Conservation (phyloP, 2,113 vertebrate species). For the Cyprinodon brontotheroides region DNA sequence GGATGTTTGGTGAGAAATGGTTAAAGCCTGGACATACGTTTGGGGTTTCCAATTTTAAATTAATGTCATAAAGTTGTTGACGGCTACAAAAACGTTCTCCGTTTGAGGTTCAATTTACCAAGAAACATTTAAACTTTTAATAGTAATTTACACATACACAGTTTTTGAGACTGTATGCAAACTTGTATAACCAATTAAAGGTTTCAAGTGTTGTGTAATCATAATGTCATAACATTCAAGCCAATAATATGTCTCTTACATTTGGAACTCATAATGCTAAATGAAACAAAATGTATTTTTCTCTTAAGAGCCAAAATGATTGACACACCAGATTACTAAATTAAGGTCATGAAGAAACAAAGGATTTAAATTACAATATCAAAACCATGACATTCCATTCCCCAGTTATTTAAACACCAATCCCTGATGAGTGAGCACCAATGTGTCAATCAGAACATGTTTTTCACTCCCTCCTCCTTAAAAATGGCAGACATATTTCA, state of each 20-base stretch:
- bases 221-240: too few relatives aligned
- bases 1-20: too few relatives aligned
- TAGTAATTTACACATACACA: too few relatives aligned
- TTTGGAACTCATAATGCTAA: neutral
- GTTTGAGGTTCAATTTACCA: too few relatives aligned
- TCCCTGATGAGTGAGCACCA: slow-evolving; percentile 3
- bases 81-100: too few relatives aligned
- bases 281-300: neutral
- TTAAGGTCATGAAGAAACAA: neutral
- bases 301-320: neutral
- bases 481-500: slow-evolving; percentile 20
- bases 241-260: neutral
- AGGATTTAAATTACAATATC: neutral
- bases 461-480: slow-evolving; percentile 5
- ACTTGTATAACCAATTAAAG: too few relatives aligned
- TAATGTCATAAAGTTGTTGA: too few relatives aligned
- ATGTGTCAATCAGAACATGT: slow-evolving; percentile 19
- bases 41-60: too few relatives aligned
- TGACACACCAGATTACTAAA: neutral
- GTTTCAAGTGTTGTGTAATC: too few relatives aligned
- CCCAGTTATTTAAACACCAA: neutral
- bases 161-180: too few relatives aligned
- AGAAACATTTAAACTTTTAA: too few relatives aligned
- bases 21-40: too few relatives aligned
- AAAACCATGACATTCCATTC: neutral